phyloP scores from a whole-genome alignment of 2,113 vertebrate genomes.

The Vulpes lagopus region DNA sequence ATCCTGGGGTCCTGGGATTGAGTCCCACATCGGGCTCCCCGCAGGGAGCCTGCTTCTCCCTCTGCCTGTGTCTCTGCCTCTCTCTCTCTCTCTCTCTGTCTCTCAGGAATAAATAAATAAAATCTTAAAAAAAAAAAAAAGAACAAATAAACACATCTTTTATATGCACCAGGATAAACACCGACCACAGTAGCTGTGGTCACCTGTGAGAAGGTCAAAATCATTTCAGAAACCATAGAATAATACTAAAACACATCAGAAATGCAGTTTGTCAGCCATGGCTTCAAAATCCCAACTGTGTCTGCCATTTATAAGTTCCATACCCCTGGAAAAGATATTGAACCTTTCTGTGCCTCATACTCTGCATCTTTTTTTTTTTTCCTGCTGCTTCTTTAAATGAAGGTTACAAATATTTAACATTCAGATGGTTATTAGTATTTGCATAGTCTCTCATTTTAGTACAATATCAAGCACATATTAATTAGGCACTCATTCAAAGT shows the following conservation, averaged over 20 bases:
- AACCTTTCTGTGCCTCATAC: background rate
- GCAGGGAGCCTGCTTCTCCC: too few species aligned
- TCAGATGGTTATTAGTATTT: background rate
- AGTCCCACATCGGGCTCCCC: too few species aligned
- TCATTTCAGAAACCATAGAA: background rate
- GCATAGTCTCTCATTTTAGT: background rate
- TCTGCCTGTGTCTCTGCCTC: too few species aligned
- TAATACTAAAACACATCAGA: background rate
- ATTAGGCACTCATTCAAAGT: background rate
- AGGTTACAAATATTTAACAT: background rate
- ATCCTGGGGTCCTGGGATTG: too few species aligned
- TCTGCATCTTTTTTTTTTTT: background rate
- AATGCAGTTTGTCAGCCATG: background rate
- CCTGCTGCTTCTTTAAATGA: background rate
- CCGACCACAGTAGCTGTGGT: background rate
- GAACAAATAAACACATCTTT: background rate
- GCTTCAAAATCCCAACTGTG: background rate
- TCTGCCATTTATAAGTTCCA: background rate
- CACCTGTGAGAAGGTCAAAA: background rate
- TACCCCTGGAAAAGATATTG: background rate
- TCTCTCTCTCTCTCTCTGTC: too few species aligned
- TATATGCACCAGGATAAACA: background rate
- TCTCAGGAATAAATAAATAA: too few species aligned
- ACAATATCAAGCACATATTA: background rate
- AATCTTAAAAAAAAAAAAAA: too few species aligned